Base-by-base conservation (phyloP, 1,140 invertebrate genomes). In the Chrysomallon squamiferum region DNA sequence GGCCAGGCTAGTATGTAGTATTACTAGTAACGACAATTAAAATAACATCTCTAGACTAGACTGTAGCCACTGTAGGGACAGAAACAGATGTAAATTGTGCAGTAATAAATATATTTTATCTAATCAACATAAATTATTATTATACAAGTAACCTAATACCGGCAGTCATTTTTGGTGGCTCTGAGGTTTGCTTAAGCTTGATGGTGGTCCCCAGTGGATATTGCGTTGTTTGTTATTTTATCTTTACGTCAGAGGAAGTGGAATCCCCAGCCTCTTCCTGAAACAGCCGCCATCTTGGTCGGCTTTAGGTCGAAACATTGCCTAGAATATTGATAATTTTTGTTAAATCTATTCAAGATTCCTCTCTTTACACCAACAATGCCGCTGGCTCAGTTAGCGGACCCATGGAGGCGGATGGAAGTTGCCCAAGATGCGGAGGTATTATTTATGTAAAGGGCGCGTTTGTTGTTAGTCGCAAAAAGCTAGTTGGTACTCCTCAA, bases 341-440 rank as follows among this genome's bases (percentile, higher is more conserved):
- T 54, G 59, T 65, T 66, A 72, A 68, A 62, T 60, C 56, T 68
- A 67, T 50, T 67, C 73, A 81, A 78, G 75, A 78, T 79, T 77
- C 76, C 76, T 64, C 73, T 80, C 49, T 74, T 71, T 62, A 77
- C 70, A 61, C 78, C 75, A 30, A 80, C 72, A 63, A 84, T 84
- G 83, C 83, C 83, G 50, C 66, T 84, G 73, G 83, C 81, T 65
- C 78, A 76, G 59, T 71, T 82, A 68, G 78, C 77, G 64, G 80
- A 84, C 62, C 83, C 83, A 72, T 84, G 83, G 83, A 75, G 73
- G 60, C 79, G 74, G 56, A 80, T 84, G 76, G 83, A 83, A 65
- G 68, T 83, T 57, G 76, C 76, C 29, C 72, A 81, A 47, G 76
- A 82, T 56, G 67, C 71, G 15, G 82, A 82, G 75, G 82, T 83